Evolutionary conservation across 2,113 vertebrate genomes (phyloP), one percentile per base, ranked within the genome.

Genomic region (Puffinus mauretanicus): DNA sequence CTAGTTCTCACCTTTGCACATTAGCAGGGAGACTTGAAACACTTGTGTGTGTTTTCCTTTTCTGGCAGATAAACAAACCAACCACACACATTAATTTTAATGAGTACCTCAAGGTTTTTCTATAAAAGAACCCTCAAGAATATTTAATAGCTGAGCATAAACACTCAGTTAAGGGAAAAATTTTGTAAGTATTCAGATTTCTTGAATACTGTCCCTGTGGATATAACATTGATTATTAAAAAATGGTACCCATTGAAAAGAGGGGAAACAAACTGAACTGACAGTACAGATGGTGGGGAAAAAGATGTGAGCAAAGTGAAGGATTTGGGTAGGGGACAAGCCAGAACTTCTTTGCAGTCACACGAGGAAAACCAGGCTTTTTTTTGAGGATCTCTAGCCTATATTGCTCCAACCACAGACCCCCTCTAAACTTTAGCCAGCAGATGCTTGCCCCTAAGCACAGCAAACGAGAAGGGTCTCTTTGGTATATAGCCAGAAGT

Each of bases 81-180:
- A 54, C 64, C 66, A 49, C 60, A 38, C 27, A 14, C 62, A 93
- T 97, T 96, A 85, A 97, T 94, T 97, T 97, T 96, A 97, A 97
- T 90, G 84, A 96, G 91, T 36, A 94, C 82, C 90, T 93, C 91
- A 78, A 93, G 88, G 90, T 94, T 97, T 82, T 96, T 51, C 82
- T 82, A 44, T 26, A 16, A 73, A 75, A 88, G 79, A 96, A 88
- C 89, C 94, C 93, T 88, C 70, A 75, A 94, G 90, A 79, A 97
- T 89, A 83, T 96, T 97, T 97, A 95, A 96, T 25, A 70, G 86
- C 87, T 5, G 55, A 92, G 82, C 94, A 94, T 88, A 92, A 96
- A 82, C 73, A 78, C 87, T 95, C 93, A 87, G 55, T 93, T 96
- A 94, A 97, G 85, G 66, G 78, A 90, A 76, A 67, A 67, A 96